Percentiles rank a stretch among this genome's conserved stretches.
Evolutionary conservation across 2,797 vertebrate species (phyloP).

Genomic region (Pelodytes ibericus): DNA sequence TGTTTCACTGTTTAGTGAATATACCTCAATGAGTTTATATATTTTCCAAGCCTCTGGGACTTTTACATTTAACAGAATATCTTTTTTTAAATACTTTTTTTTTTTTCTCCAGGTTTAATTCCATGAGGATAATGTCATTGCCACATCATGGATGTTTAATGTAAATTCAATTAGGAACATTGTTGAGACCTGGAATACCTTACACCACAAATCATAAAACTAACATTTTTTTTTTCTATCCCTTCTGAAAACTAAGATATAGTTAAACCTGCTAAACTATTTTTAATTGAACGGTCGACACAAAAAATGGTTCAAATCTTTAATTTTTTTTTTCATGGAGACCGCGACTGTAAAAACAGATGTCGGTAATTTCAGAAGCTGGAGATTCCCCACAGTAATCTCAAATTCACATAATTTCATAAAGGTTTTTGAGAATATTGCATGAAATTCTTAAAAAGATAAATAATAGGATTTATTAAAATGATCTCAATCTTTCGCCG

Average conservation of each 20-base stretch:
- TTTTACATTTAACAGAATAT: too few relatives aligned
- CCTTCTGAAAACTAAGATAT: background rate
- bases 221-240: background rate
- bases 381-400: conserved; percentile 42
- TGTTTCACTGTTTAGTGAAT: too few relatives aligned
- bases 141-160: background rate
- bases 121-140: background rate
- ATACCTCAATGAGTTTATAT: too few relatives aligned
- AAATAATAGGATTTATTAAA: conserved; percentile 51
- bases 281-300: background rate
- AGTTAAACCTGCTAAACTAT: background rate
- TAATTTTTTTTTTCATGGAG: background rate
- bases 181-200: background rate
- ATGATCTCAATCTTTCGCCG: conserved; percentile 30
- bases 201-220: background rate
- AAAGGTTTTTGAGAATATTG: conserved; percentile 36
- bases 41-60: too few relatives aligned
- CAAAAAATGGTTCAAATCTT: background rate
- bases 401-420: conserved; percentile 43
- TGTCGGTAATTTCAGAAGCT: conserved; percentile 50
- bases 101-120: background rate
- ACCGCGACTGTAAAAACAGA: conserved; percentile 38
- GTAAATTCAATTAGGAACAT: background rate
- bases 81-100: too few relatives aligned
- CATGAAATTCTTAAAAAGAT: conserved; percentile 41